Base-by-base conservation (phyloP, 2,888 invertebrate species). In the Deilephila elpenor region DNA sequence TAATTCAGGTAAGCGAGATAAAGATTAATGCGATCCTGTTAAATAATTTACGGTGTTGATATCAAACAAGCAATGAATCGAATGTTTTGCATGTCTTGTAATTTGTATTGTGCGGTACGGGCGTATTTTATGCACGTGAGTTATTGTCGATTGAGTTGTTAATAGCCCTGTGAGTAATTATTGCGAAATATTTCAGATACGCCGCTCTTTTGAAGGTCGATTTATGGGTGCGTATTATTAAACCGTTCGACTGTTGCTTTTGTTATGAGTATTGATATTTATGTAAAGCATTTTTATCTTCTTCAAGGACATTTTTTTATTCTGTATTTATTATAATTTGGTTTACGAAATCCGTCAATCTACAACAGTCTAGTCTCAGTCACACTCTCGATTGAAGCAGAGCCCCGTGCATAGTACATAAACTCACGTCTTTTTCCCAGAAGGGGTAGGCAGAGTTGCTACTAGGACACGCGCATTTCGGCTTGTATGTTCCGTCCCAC, bases 11-110 rank as follows among this genome's bases (percentile, higher is more conserved):
- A 85, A 83, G 88, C 88, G 88, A 89, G 90, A 92, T 93, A 91
- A 91, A 92, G 91, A 92, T 90, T 90, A 93, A 92, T 92, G 88
- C 83, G 80, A 79, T 83, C 89, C 87, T 91, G 91, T 92, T 90
- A 92, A 90, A 92, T 92, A 92, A 93, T 91, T 93, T 93, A 93
- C 91, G 84, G 86, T 82, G 83, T 81, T 88, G 92, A 93, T 93
- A 92, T 70, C 73, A 73, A 79, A 75, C 74, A 78, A 74, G 77
- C 73, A 75, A 59, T 60, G 59, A 76, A 76, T 80, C 60, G 79
- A 77, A 75, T 77, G 77, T 80, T 81, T 82, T 78, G 80, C 81
- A 77, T 79, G 79, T 77, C 78, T 73, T 70, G 76, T 72, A 76
- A 74, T 79, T 75, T 71, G 76, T 74, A 79, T 73, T 70, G 74